These are phyloP conservation scores for Myathropa florea DNA, from an alignment of 2,888 invertebrate species.

Conservation along the genomic window DNA sequence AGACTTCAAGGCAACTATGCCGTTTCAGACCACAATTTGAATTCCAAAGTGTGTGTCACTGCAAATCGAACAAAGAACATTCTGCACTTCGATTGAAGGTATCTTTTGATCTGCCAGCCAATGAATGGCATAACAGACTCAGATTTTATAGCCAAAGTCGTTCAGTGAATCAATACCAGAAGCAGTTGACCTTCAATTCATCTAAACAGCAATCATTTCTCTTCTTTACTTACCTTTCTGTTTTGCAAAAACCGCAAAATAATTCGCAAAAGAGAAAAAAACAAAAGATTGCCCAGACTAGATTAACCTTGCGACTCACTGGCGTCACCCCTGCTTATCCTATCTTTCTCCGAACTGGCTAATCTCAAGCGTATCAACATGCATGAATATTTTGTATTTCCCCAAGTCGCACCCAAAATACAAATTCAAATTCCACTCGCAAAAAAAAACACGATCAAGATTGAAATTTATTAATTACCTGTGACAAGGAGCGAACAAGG, in stretches of 20 bases:
- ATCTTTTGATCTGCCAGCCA: no score
- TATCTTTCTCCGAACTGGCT: conserved; percentile 25
- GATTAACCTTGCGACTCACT: conserved; percentile 1
- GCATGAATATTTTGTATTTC: not conserved
- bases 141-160: no score
- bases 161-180: not conserved
- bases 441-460: not conserved
- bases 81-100: no score
- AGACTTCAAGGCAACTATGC: no score
- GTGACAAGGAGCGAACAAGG: not conserved
- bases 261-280: not conserved
- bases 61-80: no score
- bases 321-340: conserved; percentile 24
- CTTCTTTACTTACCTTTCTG: not conserved
- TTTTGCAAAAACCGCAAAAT: not conserved
- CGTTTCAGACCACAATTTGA: no score
- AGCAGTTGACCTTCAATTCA: not conserved
- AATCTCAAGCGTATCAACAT: not conserved
- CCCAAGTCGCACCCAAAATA: not conserved
- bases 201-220: not conserved
- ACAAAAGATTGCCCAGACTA: not conserved
- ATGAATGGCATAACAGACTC: no score
- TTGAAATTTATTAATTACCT: not conserved
- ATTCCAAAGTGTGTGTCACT: no score
- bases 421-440: not conserved